Conservation (phyloP, 2,113 vertebrate genomes). For the Boleophthalmus pectinirostris region DNA sequence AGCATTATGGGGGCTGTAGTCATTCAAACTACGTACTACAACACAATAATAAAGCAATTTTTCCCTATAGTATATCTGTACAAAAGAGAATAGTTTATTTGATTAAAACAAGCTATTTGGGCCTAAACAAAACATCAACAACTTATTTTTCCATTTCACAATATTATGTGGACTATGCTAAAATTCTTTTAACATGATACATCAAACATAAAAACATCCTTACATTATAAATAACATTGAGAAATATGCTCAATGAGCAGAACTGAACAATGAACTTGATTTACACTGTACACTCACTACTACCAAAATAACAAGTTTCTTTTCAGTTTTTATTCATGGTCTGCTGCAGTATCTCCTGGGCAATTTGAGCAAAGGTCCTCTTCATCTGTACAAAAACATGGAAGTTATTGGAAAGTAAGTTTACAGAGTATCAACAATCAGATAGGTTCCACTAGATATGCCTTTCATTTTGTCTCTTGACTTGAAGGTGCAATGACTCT, state of each 20-base stretch:
- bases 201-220: not conserved
- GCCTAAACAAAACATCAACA: too few species aligned
- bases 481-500: too few species aligned
- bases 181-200: not conserved
- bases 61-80: not conserved
- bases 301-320: not conserved
- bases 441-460: too few species aligned
- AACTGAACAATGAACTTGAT: not conserved
- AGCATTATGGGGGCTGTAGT: not conserved
- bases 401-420: not conserved
- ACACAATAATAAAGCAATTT: not conserved
- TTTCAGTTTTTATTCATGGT: constrained; percentile 78
- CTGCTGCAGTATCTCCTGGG: constrained; percentile 88
- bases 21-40: too few species aligned
- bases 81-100: not conserved
- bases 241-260: not conserved
- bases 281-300: not conserved
- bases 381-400: constrained; percentile 75
- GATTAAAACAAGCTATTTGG: too few species aligned
- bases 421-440: not conserved
- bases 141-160: too few species aligned
- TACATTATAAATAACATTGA: not conserved
- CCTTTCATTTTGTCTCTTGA: too few species aligned
- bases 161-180: not conserved
- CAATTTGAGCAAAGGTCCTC: constrained; percentile 88